Base-by-base conservation (phyloP, 2,888 invertebrate genomes). In the Idaea dimidiata region DNA sequence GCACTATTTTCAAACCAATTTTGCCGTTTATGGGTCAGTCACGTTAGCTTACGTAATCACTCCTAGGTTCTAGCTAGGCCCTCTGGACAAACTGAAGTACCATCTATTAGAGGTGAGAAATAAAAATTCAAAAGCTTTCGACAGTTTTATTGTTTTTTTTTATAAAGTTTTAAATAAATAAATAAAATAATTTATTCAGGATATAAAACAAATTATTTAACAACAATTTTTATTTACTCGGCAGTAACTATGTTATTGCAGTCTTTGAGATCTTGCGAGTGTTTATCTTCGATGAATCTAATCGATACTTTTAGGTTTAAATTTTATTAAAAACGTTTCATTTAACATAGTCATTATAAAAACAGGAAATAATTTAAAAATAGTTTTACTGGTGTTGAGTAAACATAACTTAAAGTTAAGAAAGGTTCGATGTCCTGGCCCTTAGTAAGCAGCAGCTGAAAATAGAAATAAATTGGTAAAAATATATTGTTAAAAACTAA, bases 381-480 rank as follows among this genome's bases (percentile, higher is more conserved):
- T 83, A 81, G 83, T 79, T 77, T 78, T 79, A 79, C 73, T 75
- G 75, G 74, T 77, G 75, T 73, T 79, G 77, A 79, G 17, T 43
- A 8, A 43, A 73, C 74, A 79, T 77, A 79, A 77, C 83, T 84
- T 87, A 86, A 73, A 72, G 74, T 33, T 83, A 80, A 68, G 74
- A 70, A 78, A 73, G 78, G 71, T 80, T 84, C 85, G 87, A 77
- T 83, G 85, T 72, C 77, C 64, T 79, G 79, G 82, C 82, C 82
- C 80, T 89, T 89, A 92, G 86, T 74, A 91, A 81, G 90, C 91
- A 81, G 91, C 90, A 83, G 91, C 92, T 92, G 92, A 77, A 92
- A 91, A 81, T 78, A 68, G 79, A 81, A 80, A 73, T 16, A n/a
- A 17, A 43, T 32, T 16, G 55, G 17, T 55, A 55, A 55, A 24